Conservation (phyloP, 1,140 invertebrate genomes). For the Meloidogyne floridensis region DNA sequence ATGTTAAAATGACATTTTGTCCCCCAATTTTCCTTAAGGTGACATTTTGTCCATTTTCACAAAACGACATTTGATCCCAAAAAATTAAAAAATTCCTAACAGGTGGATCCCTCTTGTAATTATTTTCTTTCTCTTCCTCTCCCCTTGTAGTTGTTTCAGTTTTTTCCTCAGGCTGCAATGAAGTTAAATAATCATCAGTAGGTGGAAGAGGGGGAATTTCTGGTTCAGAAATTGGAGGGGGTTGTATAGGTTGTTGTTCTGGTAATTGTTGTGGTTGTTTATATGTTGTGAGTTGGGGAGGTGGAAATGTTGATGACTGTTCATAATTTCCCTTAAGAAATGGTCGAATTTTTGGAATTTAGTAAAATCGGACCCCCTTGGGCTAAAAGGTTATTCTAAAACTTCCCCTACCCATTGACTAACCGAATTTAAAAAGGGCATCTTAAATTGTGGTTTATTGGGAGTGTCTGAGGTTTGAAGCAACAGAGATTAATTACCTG, state of each 20-base stretch:
- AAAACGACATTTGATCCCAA: not conserved
- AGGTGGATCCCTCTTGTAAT: not conserved
- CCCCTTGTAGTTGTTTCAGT: constrained; percentile 14
- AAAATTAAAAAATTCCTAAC: not conserved
- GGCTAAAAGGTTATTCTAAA: too few relatives aligned
- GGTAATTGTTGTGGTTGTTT: not conserved
- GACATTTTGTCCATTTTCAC: not conserved
- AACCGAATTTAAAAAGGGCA: not conserved
- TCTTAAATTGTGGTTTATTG: too few relatives aligned
- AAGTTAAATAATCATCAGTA: not conserved
- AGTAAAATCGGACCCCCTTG: too few relatives aligned
- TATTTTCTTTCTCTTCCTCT: not conserved
- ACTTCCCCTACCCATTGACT: too few relatives aligned
- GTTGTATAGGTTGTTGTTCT: not conserved
- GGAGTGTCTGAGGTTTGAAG: too few relatives aligned
- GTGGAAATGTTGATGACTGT: not conserved
- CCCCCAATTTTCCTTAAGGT: too few relatives aligned
- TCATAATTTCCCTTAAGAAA: not conserved
- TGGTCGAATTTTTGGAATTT: not conserved
- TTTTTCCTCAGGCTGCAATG: not conserved
- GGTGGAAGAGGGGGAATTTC: not conserved
- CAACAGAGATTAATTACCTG: not conserved
- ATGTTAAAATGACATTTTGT: too few relatives aligned
- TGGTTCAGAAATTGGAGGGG: not conserved
- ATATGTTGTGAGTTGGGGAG: not conserved